A percentile compares a stretch with the other conserved stretches of the same genome.
These are phyloP conservation scores for Chrysina gloriosa DNA, from an alignment of 2,888 invertebrate genomes.

Conservation along the genomic window DNA sequence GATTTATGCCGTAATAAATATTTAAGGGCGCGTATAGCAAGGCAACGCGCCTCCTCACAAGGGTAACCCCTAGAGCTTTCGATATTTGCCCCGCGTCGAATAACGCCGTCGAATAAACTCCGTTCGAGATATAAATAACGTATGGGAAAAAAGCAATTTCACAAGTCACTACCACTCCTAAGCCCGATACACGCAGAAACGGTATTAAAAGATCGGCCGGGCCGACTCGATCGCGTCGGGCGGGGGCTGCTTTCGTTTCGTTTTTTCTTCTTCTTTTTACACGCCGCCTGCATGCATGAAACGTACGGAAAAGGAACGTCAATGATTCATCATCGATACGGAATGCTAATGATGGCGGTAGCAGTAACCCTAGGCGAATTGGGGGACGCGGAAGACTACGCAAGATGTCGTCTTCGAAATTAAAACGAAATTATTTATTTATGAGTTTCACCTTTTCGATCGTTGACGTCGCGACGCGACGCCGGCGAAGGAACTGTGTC, in stretches of 20 bases:
- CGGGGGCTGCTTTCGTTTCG: neutral
- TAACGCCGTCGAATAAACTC: slow-evolving; percentile 36
- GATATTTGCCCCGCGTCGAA: slow-evolving; percentile 36
- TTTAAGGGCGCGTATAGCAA: slow-evolving; percentile 10
- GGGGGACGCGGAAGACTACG: neutral
- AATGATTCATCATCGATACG: slow-evolving; percentile 21
- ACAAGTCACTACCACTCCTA: slow-evolving; percentile 40
- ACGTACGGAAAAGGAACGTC: slow-evolving; percentile 19
- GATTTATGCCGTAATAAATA: slow-evolving; percentile 31
- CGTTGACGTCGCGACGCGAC: neutral
- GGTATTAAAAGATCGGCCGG: slow-evolving; percentile 24
- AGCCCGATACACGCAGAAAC: slow-evolving; percentile 31
- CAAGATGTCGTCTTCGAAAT: slow-evolving; percentile 25
- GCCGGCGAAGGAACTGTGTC: slow-evolving; percentile 19
- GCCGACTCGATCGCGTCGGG: neutral
- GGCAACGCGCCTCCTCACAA: neutral
- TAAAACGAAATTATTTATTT: slow-evolving; percentile 38
- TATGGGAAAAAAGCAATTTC: slow-evolving; percentile 40
- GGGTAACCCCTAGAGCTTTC: slow-evolving; percentile 13
- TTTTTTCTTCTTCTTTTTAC: neutral
- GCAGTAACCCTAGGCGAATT: too few species aligned
- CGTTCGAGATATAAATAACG: slow-evolving; percentile 37
- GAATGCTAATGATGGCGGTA: slow-evolving; percentile 28
- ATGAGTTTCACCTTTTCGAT: slow-evolving; percentile 29
- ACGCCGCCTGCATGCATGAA: slow-evolving; percentile 15